These are phyloP conservation scores for Carapus acus DNA, from an alignment of 2,797 vertebrate genomes.

Conservation along the genomic window DNA sequence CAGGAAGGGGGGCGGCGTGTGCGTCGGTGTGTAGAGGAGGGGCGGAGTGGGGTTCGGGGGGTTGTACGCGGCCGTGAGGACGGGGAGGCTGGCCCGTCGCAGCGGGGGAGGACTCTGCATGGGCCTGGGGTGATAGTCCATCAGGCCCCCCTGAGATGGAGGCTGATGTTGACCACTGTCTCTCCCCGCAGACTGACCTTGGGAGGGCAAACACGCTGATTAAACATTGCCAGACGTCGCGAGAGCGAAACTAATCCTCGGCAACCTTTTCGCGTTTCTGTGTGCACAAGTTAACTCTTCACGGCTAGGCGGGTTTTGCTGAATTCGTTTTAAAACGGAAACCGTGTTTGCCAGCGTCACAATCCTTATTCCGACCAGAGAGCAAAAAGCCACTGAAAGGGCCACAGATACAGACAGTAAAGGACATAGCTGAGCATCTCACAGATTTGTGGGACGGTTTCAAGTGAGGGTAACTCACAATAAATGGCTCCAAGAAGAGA, in stretches of 20 bases:
- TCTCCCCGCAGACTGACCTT: slow-evolving; percentile 48
- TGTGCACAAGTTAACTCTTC: no score
- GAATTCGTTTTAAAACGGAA: no score
- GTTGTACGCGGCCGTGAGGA: slow-evolving; percentile 64
- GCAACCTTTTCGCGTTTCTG: background rate
- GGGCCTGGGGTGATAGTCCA: slow-evolving; percentile 69
- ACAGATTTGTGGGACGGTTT: no score
- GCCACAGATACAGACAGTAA: no score
- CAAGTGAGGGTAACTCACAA: no score
- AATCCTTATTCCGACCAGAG: no score
- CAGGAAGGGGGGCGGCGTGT: slow-evolving; percentile 66
- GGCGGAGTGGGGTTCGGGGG: slow-evolving; percentile 47
- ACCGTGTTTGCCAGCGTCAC: no score
- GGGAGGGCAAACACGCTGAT: slow-evolving; percentile 28
- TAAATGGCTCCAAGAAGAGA: no score
- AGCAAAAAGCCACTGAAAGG: no score
- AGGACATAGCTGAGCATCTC: no score
- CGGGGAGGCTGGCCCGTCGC: slow-evolving; percentile 76
- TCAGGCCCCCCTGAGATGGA: slow-evolving; percentile 49
- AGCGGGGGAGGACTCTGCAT: slow-evolving; percentile 89
- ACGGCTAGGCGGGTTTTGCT: no score
- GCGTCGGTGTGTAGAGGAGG: slow-evolving; percentile 56
- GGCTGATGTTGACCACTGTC: slow-evolving; percentile 51
- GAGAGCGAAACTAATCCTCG: background rate
- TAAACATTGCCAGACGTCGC: slow-evolving; percentile 20